phyloP scores from a whole-genome alignment of 2,888 invertebrate species.

The Ramazzottius varieornatus region DNA sequence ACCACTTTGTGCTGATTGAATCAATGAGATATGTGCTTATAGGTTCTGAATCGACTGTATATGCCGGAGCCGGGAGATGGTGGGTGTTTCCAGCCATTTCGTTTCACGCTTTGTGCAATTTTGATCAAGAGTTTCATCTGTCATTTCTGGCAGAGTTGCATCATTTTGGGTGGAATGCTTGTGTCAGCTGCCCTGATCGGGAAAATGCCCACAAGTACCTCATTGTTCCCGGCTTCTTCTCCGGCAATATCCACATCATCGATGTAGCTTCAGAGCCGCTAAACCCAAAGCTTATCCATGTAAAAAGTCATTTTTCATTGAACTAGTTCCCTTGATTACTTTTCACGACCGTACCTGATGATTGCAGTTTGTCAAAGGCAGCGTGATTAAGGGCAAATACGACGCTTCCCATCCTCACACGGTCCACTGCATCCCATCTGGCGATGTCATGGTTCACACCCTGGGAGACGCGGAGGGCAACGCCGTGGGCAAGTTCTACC shows the following conservation, averaged over 20 bases:
- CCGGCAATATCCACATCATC: slow-evolving; percentile 53
- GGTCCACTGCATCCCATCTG: slow-evolving; percentile 65
- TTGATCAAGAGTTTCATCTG: no score
- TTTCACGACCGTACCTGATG: not conserved
- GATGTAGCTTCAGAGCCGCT: slow-evolving; percentile 47
- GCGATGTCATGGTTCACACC: slow-evolving; percentile 77
- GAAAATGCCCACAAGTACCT: slow-evolving; percentile 37
- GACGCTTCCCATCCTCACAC: slow-evolving; percentile 72
- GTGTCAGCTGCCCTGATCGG: slow-evolving; percentile 48
- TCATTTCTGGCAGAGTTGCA: slow-evolving; percentile 65
- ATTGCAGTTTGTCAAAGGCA: not conserved
- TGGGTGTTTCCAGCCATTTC: not conserved
- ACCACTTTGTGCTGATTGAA: no score
- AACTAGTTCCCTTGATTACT: not conserved
- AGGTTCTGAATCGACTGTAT: slow-evolving; percentile 62
- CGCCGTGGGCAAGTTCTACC: slow-evolving; percentile 56
- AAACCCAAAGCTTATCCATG: slow-evolving; percentile 45
- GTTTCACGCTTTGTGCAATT: no score
- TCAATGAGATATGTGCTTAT: no score
- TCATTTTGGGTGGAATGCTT: slow-evolving; percentile 88
- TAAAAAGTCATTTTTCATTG: slow-evolving; percentile 16
- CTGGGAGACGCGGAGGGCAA: slow-evolving; percentile 68
- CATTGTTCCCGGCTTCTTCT: slow-evolving; percentile 51
- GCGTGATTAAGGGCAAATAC: slow-evolving; percentile 13
- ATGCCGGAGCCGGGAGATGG: slow-evolving; percentile 44